phyloP scores from a whole-genome alignment of 2,797 vertebrate species.

The Danio aesculapii region DNA sequence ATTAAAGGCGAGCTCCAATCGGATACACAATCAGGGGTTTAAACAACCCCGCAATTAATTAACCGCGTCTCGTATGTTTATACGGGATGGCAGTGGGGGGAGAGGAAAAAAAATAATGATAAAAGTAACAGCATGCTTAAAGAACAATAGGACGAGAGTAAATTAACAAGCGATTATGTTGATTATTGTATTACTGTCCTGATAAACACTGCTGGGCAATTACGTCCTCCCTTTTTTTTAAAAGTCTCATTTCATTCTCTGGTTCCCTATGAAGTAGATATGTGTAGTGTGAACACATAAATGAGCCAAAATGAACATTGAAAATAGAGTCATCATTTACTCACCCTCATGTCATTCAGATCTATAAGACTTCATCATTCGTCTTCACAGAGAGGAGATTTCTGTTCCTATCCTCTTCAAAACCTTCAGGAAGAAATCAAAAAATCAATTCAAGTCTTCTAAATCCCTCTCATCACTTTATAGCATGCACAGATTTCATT shows the following conservation, averaged over 20 bases:
- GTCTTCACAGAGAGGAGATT: too few relatives aligned
- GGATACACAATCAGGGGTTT: slow-evolving; percentile 60
- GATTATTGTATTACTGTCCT: slow-evolving; percentile 49
- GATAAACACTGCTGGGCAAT: slow-evolving; percentile 41
- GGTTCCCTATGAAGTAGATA: neutral
- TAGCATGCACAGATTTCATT: too few relatives aligned
- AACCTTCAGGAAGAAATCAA: too few relatives aligned
- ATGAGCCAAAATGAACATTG: too few relatives aligned
- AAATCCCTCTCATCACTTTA: too few relatives aligned
- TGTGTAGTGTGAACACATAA: neutral
- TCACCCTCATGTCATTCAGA: too few relatives aligned
- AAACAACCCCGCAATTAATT: slow-evolving; percentile 63
- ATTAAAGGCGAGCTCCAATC: slow-evolving; percentile 59
- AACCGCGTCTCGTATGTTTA: slow-evolving; percentile 54
- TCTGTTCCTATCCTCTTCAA: too few relatives aligned
- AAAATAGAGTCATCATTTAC: too few relatives aligned
- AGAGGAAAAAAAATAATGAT: neutral
- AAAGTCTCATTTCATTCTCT: neutral
- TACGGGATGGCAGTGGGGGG: slow-evolving; percentile 2
- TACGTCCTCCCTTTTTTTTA: slow-evolving; percentile 40
- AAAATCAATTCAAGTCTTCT: too few relatives aligned
- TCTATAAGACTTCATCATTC: too few relatives aligned
- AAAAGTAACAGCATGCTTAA: slow-evolving; percentile 27
- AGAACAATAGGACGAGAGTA: slow-evolving; percentile 35
- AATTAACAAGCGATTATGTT: slow-evolving; percentile 43